These are phyloP conservation scores for Oryzias sinensis DNA, from an alignment of 2,797 vertebrate species.

Conservation along the genomic window DNA sequence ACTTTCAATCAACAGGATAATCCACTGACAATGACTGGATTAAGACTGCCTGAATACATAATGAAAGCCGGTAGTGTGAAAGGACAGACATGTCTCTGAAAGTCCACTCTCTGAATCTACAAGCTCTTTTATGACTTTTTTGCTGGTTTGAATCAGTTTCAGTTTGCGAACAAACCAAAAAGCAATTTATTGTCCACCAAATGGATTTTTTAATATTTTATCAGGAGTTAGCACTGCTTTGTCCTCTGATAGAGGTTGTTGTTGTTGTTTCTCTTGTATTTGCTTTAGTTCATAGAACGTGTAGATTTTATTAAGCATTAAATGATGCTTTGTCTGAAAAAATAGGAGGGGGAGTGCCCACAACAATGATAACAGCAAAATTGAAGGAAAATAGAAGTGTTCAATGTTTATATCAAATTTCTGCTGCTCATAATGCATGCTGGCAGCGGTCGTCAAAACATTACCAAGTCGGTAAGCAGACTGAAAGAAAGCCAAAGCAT, in stretches of 20 bases:
- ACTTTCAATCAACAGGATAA: conserved; percentile 62
- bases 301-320: background rate
- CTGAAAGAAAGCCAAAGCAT: conserved; percentile 22
- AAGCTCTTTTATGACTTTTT: background rate
- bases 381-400: background rate
- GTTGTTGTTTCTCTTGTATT: no score
- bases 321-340: background rate
- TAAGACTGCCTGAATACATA: conserved; percentile 53
- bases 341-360: background rate
- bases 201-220: background rate
- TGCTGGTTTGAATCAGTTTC: background rate
- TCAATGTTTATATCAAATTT: conserved; percentile 6
- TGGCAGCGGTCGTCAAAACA: conserved; percentile 17
- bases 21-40: conserved; percentile 71
- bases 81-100: conserved; percentile 8
- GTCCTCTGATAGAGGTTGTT: no score
- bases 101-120: conserved; percentile 4
- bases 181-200: background rate
- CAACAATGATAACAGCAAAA: background rate
- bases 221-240: background rate
- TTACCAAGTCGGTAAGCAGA: conserved; percentile 39
- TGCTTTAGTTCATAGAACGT: background rate
- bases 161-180: conserved; percentile 1
- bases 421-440: conserved; percentile 12
- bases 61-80: conserved; percentile 27